A percentile compares a stretch with the other conserved stretches of the same genome.
Conservation (phyloP, 2,888 invertebrate species). For the Chaetogeoica ovagalla region DNA sequence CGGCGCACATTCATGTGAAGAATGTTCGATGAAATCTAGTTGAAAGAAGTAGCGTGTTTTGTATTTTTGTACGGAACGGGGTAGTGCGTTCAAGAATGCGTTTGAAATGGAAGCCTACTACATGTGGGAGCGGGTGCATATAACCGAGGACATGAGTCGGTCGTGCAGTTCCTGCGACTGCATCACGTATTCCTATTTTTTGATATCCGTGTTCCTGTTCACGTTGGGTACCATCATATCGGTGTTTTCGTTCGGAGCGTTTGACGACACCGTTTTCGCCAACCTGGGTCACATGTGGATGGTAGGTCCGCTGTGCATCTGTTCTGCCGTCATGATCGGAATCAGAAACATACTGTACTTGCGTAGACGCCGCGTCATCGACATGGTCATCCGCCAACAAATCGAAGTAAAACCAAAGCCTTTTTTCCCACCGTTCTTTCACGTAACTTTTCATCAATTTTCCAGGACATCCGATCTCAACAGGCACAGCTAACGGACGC, state of each 20-base stretch:
- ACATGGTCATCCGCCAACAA: conserved; percentile 68
- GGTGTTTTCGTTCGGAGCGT: conserved; percentile 67
- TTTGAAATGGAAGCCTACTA: conserved; percentile 44
- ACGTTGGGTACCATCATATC: conserved; percentile 69
- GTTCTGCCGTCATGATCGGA: conserved; percentile 71
- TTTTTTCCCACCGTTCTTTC: too few species aligned
- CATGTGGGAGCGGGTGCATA: conserved; percentile 40
- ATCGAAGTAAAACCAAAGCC: conserved; percentile 62
- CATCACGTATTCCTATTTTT: conserved; percentile 69
- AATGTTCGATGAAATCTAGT: too few species aligned
- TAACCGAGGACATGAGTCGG: conserved; percentile 34
- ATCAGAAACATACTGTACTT: conserved; percentile 71
- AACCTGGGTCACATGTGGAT: conserved; percentile 72
- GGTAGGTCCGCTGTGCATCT: conserved; percentile 70
- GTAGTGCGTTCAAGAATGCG: conserved; percentile 7
- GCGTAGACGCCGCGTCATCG: conserved; percentile 68
- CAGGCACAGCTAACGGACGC: conserved; percentile 53
- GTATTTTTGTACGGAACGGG: not conserved
- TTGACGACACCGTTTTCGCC: conserved; percentile 65
- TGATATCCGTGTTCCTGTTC: conserved; percentile 67
- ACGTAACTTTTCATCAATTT: too few species aligned
- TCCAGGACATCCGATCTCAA: conserved; percentile 37
- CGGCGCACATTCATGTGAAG: too few species aligned
- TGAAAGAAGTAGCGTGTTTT: too few species aligned
- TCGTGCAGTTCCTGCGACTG: conserved; percentile 69